Percentiles rank a stretch among this genome's conserved stretches.
Conservation (phyloP, 2,113 vertebrate species). For the Turdus rufiventris region DNA sequence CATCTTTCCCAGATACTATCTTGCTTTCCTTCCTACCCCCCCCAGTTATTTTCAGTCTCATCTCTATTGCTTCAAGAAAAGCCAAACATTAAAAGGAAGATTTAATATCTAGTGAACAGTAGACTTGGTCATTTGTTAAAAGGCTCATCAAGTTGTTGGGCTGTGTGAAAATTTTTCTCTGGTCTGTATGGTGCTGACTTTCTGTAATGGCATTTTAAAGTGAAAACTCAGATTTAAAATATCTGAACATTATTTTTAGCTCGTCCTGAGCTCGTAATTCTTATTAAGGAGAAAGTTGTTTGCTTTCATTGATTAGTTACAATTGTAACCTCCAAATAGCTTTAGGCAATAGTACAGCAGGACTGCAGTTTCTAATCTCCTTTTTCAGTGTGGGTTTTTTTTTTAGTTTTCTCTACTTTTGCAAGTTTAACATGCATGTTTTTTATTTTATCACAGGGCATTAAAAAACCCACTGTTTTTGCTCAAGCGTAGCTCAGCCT, state of each 20-base stretch:
- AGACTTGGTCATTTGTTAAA: neutral
- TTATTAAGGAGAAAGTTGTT: neutral
- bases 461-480: neutral
- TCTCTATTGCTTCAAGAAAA: neutral
- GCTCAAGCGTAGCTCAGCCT: neutral
- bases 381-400: neutral
- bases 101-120: neutral
- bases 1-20: neutral
- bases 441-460: neutral
- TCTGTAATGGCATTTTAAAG: neutral
- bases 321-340: neutral
- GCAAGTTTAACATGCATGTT: neutral
- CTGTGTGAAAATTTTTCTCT: neutral
- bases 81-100: neutral
- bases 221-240: conserved; percentile 25
- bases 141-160: neutral
- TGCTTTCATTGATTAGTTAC: conserved; percentile 17
- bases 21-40: neutral
- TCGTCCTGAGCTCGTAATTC: neutral
- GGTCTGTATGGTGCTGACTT: neutral
- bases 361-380: neutral
- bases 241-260: neutral
- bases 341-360: neutral
- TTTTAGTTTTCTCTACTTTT: neutral
- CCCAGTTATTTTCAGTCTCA: neutral